phyloP scores from a whole-genome alignment of 2,113 vertebrate genomes.

The Lophius piscatorius region DNA sequence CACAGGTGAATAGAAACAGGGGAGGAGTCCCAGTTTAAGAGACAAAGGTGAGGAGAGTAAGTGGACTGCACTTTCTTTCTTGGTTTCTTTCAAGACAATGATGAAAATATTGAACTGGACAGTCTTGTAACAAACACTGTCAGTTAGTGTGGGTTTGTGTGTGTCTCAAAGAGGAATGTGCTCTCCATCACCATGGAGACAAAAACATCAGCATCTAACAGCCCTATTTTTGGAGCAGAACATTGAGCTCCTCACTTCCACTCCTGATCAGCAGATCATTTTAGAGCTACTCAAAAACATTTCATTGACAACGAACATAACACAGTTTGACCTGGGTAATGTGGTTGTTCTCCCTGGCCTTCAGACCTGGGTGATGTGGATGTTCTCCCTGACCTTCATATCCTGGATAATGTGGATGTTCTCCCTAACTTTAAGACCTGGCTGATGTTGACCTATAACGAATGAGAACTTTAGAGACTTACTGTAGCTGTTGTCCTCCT shows the following conservation, averaged over 20 bases:
- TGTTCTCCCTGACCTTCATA: too few relatives aligned
- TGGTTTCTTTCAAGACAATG: constrained; percentile 4
- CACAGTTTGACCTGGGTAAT: too few relatives aligned
- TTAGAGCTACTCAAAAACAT: constrained; percentile 57
- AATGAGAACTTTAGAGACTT: constrained; percentile 77
- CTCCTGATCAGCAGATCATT: constrained; percentile 64
- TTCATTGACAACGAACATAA: neutral
- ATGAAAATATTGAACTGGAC: constrained; percentile 14
- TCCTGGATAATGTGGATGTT: too few relatives aligned
- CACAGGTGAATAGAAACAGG: too few relatives aligned
- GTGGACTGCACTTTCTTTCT: too few relatives aligned
- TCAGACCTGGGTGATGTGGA: too few relatives aligned
- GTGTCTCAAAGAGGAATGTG: constrained; percentile 70
- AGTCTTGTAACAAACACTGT: constrained; percentile 15
- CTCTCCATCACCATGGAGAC: constrained; percentile 83
- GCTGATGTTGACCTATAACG: neutral
- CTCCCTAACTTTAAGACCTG: too few relatives aligned
- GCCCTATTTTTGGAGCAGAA: constrained; percentile 82
- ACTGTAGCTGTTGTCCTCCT: constrained; percentile 98
- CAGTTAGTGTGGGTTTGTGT: constrained; percentile 27
- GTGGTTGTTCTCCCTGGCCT: too few relatives aligned
- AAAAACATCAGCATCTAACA: constrained; percentile 81
- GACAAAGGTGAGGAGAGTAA: too few relatives aligned
- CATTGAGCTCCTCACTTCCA: constrained; percentile 77
- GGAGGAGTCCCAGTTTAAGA: too few relatives aligned